Base-by-base conservation (phyloP, 2,113 vertebrate genomes). In the Xenopus tropicalis region DNA sequence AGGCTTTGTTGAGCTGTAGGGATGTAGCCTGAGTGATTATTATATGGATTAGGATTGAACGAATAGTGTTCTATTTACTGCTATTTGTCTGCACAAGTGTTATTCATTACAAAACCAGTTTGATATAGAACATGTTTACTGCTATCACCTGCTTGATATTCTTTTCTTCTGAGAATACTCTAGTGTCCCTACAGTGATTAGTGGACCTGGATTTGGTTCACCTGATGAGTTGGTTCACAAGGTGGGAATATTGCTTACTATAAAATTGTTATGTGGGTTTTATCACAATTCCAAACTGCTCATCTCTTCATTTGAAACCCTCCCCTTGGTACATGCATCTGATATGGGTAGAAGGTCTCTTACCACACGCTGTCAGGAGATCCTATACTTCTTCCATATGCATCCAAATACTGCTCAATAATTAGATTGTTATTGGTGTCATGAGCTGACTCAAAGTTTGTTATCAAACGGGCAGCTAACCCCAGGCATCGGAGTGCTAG, bases 401-500 rank as follows among this genome's bases (percentile, higher is more conserved):
- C 9, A 43, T 93, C 91, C 0, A 88, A 89, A 77, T 83, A 89
- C 52, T 84, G 85, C 61, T 93, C 91, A 69, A 92, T 86, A 0
- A 82, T 88, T 66, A 93, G 83, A 73, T 86, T 91, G 8, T 66
- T 20, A 56, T 93, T 82, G 10, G 85, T 89, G 68, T 93, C 91
- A 0, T 93, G 91, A 59, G 91, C 91, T 8, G 91, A 93, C 42
- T 81, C 86, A 84, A 92, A 93, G 78, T 93, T 93, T 68, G 88
- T 90, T 67, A 93, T 82, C 4, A 84, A 80, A 2, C 91, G 89
- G 16, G 88, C 82, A 46, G 91, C 88, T 66, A 93, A 86, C 22
- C 91, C 91, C 12, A 93, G 76, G 48, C 78, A 84, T 8, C 91
- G 80, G 5, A 93, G 74, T 20, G 82, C 91, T 93, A 12, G 46